A percentile compares a stretch with the other conserved stretches of the same genome.
These are phyloP conservation scores for Garra rufa DNA, from an alignment of 2,113 vertebrate species.

Conservation along the genomic window DNA sequence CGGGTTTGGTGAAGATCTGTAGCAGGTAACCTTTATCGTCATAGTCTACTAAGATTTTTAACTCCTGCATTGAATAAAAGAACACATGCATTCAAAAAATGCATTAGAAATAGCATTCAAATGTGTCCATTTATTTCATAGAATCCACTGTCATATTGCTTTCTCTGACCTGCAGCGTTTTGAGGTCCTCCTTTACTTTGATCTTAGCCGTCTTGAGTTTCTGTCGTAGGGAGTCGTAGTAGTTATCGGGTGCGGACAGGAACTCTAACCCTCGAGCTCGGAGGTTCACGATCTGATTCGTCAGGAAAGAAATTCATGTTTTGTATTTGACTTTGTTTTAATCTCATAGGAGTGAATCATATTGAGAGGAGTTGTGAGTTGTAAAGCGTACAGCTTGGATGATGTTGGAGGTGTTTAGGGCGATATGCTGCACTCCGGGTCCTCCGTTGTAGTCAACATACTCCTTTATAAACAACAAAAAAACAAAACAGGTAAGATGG, in stretches of 20 bases:
- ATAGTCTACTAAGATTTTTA: slow-evolving; percentile 84
- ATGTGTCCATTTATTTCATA: not conserved
- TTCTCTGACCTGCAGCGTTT: slow-evolving; percentile 75
- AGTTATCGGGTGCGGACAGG: slow-evolving; percentile 76
- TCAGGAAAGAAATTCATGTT: not conserved
- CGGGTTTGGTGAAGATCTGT: slow-evolving; percentile 85
- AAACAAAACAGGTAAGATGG: not conserved
- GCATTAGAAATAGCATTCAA: not conserved
- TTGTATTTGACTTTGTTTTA: not conserved
- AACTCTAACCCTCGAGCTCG: slow-evolving; percentile 81
- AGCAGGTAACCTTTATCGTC: slow-evolving; percentile 85
- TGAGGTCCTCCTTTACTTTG: slow-evolving; percentile 81
- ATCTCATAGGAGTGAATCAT: not conserved
- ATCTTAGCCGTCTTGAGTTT: slow-evolving; percentile 81
- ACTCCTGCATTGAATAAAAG: slow-evolving; percentile 65
- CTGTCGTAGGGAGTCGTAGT: slow-evolving; percentile 74
- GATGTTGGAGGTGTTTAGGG: slow-evolving; percentile 82
- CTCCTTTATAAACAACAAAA: slow-evolving; percentile 69
- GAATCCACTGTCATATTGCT: not conserved
- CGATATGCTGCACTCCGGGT: slow-evolving; percentile 83
- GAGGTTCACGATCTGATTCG: slow-evolving; percentile 77
- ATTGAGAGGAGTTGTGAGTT: not conserved
- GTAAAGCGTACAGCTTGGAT: slow-evolving; percentile 77
- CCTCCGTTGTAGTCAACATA: slow-evolving; percentile 83
- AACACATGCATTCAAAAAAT: not conserved